Evolutionary conservation across 2,113 vertebrate species (phyloP).

Genomic region (Daphoenositta chrysoptera): DNA sequence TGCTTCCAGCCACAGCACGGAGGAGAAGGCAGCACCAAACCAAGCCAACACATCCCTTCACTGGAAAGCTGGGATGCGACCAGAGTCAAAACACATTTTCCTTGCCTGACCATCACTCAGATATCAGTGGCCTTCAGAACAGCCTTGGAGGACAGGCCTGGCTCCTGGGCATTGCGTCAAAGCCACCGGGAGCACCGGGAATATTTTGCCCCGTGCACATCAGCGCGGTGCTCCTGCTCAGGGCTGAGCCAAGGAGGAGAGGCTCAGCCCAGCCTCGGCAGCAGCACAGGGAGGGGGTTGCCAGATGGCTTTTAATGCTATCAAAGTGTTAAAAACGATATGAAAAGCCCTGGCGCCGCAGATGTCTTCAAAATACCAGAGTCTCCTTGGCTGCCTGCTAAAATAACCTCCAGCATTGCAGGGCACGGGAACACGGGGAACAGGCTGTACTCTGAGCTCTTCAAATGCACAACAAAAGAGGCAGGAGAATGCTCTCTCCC

Average conservation of each 20-base stretch:
- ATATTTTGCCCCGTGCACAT: background rate
- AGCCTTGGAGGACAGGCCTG: background rate
- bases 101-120: background rate
- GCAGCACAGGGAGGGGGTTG: background rate
- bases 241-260: background rate
- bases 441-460: conserved; percentile 45
- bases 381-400: conserved; percentile 59
- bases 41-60: background rate
- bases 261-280: background rate
- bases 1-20: background rate
- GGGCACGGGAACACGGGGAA: conserved; percentile 42
- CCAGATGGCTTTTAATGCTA: background rate
- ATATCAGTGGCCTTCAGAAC: background rate
- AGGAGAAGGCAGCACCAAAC: background rate
- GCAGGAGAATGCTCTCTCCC: conserved; percentile 1
- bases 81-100: background rate
- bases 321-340: conserved; percentile 56
- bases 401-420: conserved; percentile 58
- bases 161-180: background rate
- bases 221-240: rapidly evolving
- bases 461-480: conserved; percentile 36
- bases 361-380: conserved; percentile 61
- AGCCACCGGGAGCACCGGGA: background rate
- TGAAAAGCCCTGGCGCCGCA: conserved; percentile 34
- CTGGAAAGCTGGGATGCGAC: background rate